Evolutionary conservation across 2,888 invertebrate species (phyloP), one percentile per base, ranked within the genome.

Genomic region (Caenorhabditis plicata): DNA sequence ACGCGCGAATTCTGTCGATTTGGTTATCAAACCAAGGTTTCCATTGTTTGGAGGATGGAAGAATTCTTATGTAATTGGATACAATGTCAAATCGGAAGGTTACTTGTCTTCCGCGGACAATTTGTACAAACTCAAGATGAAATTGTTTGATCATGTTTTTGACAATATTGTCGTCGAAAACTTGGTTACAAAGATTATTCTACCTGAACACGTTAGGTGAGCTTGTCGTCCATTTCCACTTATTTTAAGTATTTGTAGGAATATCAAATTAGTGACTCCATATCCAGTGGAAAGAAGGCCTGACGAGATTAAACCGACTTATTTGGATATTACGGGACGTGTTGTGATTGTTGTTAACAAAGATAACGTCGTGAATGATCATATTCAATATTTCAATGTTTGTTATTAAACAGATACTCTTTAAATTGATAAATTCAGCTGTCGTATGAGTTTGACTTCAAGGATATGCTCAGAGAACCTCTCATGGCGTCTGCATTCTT

Each of bases 41-140:
- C 98, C 98, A 3, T 85, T 98, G 4, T 98, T 96, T 82, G 98
- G 98, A 49, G 98, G 98, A 13, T 99, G 98, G 98, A 91, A 90
- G 82, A 95, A 94, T 8, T 91, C 92, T 73, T 99, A 99, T 83
- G 89, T 89, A 35, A 85, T 98, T 40, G 98, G 98, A 3, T 94
- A 95, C 85, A 95, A 93, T 84, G 89, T 98, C 0, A 96, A 98
- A 3, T 92, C 93, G 71, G 93, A 93, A 81, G 94, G 95, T 81
- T 95, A 95, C 83, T 85, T 98, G 25, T 94, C 87, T 82, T 88
- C 89, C 71, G 86, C 87, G 61, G 89, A 89, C 61, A 74, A 71
- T 42, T 61, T 68, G 32, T 79, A 55, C 46, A 86, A 89, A 35
- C 83, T 99, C 49, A 91, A 90, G 81, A 91, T 98, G 89, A 87